These are phyloP conservation scores for Sterrhoptilus dennistouni DNA, from an alignment of 2,113 vertebrate genomes.

Conservation along the genomic window DNA sequence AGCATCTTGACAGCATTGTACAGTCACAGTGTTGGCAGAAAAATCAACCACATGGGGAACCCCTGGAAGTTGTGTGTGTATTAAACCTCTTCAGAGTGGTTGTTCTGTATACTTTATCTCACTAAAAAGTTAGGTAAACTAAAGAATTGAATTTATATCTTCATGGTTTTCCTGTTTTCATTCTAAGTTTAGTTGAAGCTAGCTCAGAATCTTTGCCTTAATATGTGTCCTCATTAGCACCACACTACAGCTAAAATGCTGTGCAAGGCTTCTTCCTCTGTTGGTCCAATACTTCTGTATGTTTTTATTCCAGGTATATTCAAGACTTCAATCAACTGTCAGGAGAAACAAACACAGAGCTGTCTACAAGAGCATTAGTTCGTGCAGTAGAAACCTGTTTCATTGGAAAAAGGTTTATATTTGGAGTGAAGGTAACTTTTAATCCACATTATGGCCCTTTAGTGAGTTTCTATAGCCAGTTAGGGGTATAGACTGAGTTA, in stretches of 20 bases:
- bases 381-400: conserved; percentile 83
- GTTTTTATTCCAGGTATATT: conserved; percentile 66
- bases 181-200: neutral
- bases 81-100: neutral
- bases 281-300: neutral
- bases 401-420: conserved; percentile 81
- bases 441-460: neutral
- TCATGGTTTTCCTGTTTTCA: neutral
- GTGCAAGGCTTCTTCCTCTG: neutral
- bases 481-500: neutral
- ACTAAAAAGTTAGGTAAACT: neutral
- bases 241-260: neutral
- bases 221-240: neutral
- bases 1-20: neutral
- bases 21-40: neutral
- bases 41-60: neutral
- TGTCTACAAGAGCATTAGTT: conserved; percentile 45
- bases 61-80: accelerated
- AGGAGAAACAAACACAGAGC: conserved; percentile 39
- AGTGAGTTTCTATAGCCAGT: neutral
- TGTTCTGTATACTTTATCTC: neutral
- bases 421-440: conserved; percentile 83
- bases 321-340: conserved; percentile 59
- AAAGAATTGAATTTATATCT: neutral
- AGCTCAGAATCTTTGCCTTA: neutral